Conservation (phyloP, 2,113 vertebrate species). For the Myrmecobius fasciatus region DNA sequence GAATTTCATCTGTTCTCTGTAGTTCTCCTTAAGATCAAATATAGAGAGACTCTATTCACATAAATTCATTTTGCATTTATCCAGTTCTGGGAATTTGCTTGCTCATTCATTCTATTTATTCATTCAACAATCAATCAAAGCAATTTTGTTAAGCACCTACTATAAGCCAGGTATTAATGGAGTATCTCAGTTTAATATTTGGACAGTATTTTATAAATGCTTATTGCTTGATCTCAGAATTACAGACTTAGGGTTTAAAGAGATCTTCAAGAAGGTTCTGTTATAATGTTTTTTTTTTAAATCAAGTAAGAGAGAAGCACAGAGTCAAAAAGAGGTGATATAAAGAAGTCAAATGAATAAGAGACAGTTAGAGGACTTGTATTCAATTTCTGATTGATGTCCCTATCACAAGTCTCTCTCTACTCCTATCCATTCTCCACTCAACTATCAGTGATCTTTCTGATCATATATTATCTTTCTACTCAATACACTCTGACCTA, state of each 20-base stretch:
- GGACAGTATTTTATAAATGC: background rate
- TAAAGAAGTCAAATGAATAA: background rate
- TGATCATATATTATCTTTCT: background rate
- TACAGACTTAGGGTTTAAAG: background rate
- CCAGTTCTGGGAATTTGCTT: background rate
- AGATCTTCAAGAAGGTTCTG: background rate
- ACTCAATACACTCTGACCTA: background rate
- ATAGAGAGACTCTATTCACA: background rate
- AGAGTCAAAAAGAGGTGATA: background rate
- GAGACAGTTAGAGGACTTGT: background rate
- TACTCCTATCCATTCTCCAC: background rate
- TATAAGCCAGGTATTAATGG: background rate
- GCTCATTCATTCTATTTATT: background rate
- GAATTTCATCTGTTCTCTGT: background rate
- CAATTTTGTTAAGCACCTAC: background rate
- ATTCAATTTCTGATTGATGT: background rate
- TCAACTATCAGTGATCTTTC: background rate
- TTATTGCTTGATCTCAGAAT: background rate
- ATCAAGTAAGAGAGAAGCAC: background rate
- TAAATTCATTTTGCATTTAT: background rate
- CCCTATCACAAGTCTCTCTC: background rate
- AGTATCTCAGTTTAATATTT: background rate
- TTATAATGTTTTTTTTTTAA: background rate
- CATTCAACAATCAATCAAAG: background rate
- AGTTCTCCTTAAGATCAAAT: background rate